Evolutionary conservation across 2,888 invertebrate species (phyloP).

Genomic region (Nudaria mundana): DNA sequence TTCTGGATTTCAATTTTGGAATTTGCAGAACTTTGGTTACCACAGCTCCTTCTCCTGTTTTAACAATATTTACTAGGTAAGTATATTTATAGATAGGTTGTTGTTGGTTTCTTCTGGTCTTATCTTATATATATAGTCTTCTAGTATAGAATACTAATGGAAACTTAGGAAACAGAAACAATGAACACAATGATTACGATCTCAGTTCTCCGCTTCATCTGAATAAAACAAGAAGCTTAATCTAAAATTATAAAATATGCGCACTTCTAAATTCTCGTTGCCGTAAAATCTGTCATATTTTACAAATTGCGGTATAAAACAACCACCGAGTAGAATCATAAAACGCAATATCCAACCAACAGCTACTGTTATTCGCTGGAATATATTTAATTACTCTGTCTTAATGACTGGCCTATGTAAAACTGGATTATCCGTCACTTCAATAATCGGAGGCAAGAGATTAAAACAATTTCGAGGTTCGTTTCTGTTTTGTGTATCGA

Average conservation of each 20-base stretch:
- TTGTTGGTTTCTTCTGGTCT: too few relatives aligned
- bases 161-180: too few relatives aligned
- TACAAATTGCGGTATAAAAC: conserved; percentile 28
- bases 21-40: too few relatives aligned
- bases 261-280: conserved; percentile 18
- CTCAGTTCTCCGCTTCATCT: neutral
- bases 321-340: conserved; percentile 29
- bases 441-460: conserved; percentile 39
- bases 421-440: conserved; percentile 38
- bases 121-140: too few relatives aligned
- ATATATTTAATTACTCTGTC: conserved; percentile 46
- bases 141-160: too few relatives aligned
- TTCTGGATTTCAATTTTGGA: too few relatives aligned
- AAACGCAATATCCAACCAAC: conserved; percentile 37
- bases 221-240: conserved; percentile 4
- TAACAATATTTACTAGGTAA: too few relatives aligned
- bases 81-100: too few relatives aligned
- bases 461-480: conserved; percentile 46
- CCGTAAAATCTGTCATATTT: conserved; percentile 30
- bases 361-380: conserved; percentile 43
- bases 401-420: conserved; percentile 44
- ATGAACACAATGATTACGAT: too few relatives aligned
- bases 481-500: conserved; percentile 27
- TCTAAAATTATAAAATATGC: conserved; percentile 20
- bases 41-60: too few relatives aligned